Conservation (phyloP, 2,113 vertebrate genomes). For the Pachypanchax playfairii region DNA sequence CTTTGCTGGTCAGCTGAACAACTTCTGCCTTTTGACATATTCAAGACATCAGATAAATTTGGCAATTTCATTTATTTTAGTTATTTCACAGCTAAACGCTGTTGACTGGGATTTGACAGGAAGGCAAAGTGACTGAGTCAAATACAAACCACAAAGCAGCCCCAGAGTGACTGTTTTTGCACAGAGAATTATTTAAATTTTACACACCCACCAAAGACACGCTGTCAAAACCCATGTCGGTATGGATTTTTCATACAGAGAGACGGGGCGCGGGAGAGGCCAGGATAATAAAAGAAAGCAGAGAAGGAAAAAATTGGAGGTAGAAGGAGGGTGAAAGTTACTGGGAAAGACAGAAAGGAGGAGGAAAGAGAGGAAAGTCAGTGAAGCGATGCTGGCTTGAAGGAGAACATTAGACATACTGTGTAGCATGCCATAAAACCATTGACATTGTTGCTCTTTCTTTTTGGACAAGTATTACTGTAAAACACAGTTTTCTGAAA, state of each 20-base stretch:
- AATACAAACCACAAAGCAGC: conserved; percentile 43
- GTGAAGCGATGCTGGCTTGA: conserved; percentile 35
- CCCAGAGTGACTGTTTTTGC: conserved; percentile 52
- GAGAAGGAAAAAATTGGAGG: background rate
- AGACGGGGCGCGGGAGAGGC: conserved; percentile 25
- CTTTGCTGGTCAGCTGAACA: conserved; percentile 2
- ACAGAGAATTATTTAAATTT: conserved; percentile 58
- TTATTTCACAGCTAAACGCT: conserved; percentile 19
- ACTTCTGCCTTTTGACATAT: conserved; percentile 8
- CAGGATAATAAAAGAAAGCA: conserved; percentile 22
- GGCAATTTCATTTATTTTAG: background rate
- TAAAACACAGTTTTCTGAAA: conserved; percentile 65
- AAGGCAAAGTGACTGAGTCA: conserved; percentile 44
- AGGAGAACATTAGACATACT: conserved; percentile 62
- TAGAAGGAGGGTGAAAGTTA: conserved; percentile 11
- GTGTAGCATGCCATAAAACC: conserved; percentile 62
- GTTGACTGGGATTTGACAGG: conserved; percentile 35
- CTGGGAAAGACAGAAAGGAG: conserved; percentile 11
- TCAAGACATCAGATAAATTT: conserved; percentile 1
- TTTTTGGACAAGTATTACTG: conserved; percentile 63
- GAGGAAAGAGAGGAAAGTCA: conserved; percentile 26
- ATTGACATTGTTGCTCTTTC: conserved; percentile 58
- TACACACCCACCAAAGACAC: conserved; percentile 64
- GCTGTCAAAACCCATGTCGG: conserved; percentile 58
- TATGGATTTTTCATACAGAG: conserved; percentile 60